Evolutionary conservation across 2,888 invertebrate genomes (phyloP), one percentile per base, ranked within the genome.

Genomic region (Horisme vitalbata): DNA sequence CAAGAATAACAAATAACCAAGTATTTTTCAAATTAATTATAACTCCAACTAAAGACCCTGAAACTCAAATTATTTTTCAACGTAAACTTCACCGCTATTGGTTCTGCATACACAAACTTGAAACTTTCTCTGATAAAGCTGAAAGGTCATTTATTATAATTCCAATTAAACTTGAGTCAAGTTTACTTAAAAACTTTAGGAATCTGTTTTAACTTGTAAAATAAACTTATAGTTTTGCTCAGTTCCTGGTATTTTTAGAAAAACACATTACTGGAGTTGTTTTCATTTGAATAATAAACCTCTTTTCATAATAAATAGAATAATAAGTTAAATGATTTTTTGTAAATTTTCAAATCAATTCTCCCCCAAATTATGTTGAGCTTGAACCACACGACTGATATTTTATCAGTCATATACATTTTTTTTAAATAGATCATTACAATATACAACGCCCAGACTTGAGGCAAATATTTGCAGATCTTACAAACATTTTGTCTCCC

Each of bases 151-250:
- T 45, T 41, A 49, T 50, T 48, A 28, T 23, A 28, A 31, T 9
- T 24, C 30, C 44, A 44, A 39, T 27, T 35, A 12, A 36, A 35
- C 38, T 44, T 35, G 20, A 31, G 38, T 38, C 34, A 9, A 20
- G 32, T 41, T 44, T 28, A 26, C 21, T 37, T 34, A 50, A 57
- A 59, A 41, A 45, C 35, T 45, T 36, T 31, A 20, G 9, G 13
- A 11, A n/a, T 20, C 26, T 26, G 7, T 21, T 21, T 28, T 8
- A 5, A 13, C 6, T 14, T 26, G 13, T 20, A 4, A 5, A 15
- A 15, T 18, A 18, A 4, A 2, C n/a, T n/a, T n/a, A n/a, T n/a
- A n/a, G 20, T 8, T 20, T 7, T 20, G 20, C 20, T 20, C 20
- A 5, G 5, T 20, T 20, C 20, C 5, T 20, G 20, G 5, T 20